Percentiles rank a stretch among this genome's conserved stretches.
Evolutionary conservation across 2,888 invertebrate species (phyloP).

Genomic region (Netelia melanura): DNA sequence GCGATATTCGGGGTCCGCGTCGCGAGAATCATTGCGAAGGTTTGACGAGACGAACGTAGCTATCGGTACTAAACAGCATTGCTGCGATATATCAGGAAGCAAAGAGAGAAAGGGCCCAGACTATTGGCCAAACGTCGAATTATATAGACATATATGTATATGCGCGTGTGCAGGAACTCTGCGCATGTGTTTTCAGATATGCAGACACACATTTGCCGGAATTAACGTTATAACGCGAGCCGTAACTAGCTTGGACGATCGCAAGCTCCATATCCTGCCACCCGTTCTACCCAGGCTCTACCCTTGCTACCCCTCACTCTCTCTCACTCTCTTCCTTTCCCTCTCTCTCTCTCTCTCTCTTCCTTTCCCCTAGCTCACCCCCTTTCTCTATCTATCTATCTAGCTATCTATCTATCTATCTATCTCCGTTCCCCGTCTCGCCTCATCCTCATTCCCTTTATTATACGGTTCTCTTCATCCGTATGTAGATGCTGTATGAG

Average conservation of each 20-base stretch:
- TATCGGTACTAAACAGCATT: not conserved
- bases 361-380: conserved; percentile 29
- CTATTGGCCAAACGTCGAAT: not conserved
- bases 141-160: not conserved
- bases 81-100: not conserved
- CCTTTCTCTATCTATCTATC: conserved; percentile 75
- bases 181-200: not conserved
- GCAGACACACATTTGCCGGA: conserved; percentile 20
- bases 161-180: not conserved
- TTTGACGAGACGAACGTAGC: not conserved
- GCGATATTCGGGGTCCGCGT: not conserved
- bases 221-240: conserved; percentile 58
- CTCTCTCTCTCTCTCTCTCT: conserved; percentile 16
- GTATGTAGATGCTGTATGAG: conserved; percentile 81
- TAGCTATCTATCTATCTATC: conserved; percentile 12
- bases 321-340: not conserved
- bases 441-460: conserved; percentile 74
- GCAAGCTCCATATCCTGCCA: conserved; percentile 54
- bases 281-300: too few species aligned
- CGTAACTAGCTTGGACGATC: conserved; percentile 63
- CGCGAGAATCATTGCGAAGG: not conserved
- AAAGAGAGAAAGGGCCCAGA: conserved; percentile 11
- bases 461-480: conserved; percentile 76
- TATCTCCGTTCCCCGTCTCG: conserved; percentile 33
- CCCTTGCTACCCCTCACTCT: conserved; percentile 9